Base-by-base conservation (phyloP, 2,797 vertebrate genomes). In the Takifugu ocellatus region DNA sequence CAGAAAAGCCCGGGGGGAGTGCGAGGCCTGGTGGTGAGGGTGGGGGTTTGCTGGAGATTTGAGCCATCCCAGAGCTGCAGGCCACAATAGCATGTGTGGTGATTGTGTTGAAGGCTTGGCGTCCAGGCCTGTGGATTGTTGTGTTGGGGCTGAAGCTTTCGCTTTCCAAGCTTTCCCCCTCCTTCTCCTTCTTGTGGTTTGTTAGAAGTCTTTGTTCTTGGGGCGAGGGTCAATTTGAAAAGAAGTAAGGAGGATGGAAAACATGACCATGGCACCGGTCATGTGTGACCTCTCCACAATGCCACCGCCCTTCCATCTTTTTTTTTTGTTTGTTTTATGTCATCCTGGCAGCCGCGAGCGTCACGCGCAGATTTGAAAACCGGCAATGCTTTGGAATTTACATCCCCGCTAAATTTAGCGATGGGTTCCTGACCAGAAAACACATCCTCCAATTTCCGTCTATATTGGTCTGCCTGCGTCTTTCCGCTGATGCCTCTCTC, bases 381-480 rank as follows among this genome's bases (percentile, higher is more conserved):
- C 73, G 71, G 81, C 76, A 86, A 72, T 62, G 31, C 80, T 78
- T 70, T 84, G 91, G 90, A 92, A 93, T 92, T 91, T 91, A 89
- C 89, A 90, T 92, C 81, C 87, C 61, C 17, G 75, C 86, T 92
- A 90, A 91, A 88, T 92, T 93, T 93, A 92, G 89, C 86, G 56
- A 86, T 66, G 87, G 88, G 86, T 92, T 92, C 87, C 87, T 91
- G 83, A 92, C 91, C 91, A 90, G 88, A 91, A 92, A 89, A 90
- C 90, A 92, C 88, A 92, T 89, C 87, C 91, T 90, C 84, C 88
- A 90, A 89, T 91, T 91, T 90, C 74, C 82, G 84, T 82, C 90
- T 93, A 91, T 90, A 91, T 89, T 75, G 81, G 90, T 90, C 84
- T 68, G 67, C 74, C 71, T 89, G 79, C 60, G 62, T 87, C 81